A percentile compares a stretch with the other conserved stretches of the same genome.
Conservation (phyloP, 2,888 invertebrate species). For the Drosophila birchii region DNA sequence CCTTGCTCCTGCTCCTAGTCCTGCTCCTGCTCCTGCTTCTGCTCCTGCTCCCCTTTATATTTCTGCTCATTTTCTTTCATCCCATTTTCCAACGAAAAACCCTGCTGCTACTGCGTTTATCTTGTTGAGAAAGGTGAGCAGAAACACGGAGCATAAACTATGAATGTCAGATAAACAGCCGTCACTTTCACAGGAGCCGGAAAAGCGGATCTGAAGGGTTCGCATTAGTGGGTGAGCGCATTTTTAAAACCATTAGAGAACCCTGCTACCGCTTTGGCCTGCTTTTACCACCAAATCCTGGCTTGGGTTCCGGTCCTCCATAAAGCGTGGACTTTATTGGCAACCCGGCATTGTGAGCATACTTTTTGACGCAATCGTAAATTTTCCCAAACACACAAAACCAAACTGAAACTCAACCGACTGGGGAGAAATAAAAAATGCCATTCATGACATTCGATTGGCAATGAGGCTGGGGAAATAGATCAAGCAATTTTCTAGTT, state of each 20-base stretch:
- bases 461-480: conserved; percentile 1
- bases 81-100: conserved; percentile 47
- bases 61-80: conserved; percentile 25
- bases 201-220: conserved; percentile 46
- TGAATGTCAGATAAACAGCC: conserved; percentile 76
- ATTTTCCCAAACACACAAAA: conserved; percentile 5
- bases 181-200: conserved; percentile 24
- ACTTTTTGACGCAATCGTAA: conserved; percentile 40
- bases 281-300: conserved; percentile 16
- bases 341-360: conserved; percentile 5
- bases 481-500: conserved; percentile 6
- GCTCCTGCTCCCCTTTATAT: not conserved
- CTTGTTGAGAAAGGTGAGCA: conserved; percentile 51
- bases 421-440: conserved; percentile 35
- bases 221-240: conserved; percentile 52
- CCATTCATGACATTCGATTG: conserved; percentile 25
- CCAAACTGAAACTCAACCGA: not conserved
- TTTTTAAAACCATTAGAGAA: conserved; percentile 36
- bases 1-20: not conserved
- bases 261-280: not conserved
- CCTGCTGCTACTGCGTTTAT: conserved; percentile 40
- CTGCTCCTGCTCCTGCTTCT: not conserved
- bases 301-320: conserved; percentile 11
- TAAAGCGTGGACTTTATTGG: conserved; percentile 37
- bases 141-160: conserved; percentile 67